Evolutionary conservation across 2,797 vertebrate genomes (phyloP).

Genomic region (Steatocranus sp.): DNA sequence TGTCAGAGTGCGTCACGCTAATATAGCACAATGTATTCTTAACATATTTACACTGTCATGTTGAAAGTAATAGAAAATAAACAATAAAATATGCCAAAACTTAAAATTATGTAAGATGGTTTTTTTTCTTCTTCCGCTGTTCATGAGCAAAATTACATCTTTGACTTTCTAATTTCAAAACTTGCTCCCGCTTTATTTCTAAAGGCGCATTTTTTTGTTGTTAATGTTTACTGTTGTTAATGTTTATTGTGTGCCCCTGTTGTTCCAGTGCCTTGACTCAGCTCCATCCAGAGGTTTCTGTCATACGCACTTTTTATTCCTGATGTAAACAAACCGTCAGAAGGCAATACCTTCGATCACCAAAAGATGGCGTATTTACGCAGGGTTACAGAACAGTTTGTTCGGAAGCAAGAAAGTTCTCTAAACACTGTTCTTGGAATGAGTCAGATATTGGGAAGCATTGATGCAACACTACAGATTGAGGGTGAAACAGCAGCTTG

Average conservation of each 20-base stretch:
- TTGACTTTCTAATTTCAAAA: neutral
- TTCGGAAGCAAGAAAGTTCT: neutral
- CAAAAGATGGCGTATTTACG: conserved; percentile 57
- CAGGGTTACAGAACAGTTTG: neutral
- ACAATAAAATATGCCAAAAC: neutral
- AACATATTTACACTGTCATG: neutral
- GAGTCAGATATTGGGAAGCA: neutral
- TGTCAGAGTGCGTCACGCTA: neutral
- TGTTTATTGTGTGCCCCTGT: neutral
- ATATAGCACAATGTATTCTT: neutral
- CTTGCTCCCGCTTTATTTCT: neutral
- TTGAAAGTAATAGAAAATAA: neutral
- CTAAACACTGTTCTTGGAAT: neutral
- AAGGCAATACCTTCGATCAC: neutral
- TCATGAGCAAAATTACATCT: neutral
- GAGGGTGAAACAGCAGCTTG: neutral
- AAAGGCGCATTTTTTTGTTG: neutral
- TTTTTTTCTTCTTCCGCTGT: neutral
- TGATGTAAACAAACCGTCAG: conserved; percentile 77
- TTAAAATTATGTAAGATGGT: conserved; percentile 14
- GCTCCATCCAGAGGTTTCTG: conserved; percentile 61
- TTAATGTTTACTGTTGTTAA: too few species aligned
- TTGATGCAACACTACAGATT: neutral
- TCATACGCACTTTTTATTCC: conserved; percentile 80
- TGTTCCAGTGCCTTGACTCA: conserved; percentile 37